These are phyloP conservation scores for Zhuqinia jingwanae DNA, from an alignment of 2,888 invertebrate species.

Conservation along the genomic window DNA sequence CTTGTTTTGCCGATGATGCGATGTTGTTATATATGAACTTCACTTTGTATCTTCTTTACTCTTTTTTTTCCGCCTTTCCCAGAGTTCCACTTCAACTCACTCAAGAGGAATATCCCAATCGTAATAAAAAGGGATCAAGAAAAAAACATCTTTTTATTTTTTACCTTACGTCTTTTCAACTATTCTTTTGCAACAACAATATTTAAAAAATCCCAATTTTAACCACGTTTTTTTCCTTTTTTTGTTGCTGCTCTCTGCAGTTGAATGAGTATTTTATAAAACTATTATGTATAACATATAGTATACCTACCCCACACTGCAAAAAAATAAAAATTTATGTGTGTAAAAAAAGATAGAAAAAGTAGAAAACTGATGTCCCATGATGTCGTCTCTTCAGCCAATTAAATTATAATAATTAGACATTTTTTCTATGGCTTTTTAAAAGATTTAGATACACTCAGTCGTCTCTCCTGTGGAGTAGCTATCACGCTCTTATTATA, in stretches of 20 bases:
- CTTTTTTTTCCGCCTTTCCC: no score
- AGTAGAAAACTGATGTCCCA: conserved; percentile 37
- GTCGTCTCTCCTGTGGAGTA: no score
- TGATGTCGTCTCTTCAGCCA: conserved; percentile 28
- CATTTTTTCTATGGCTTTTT: conserved; percentile 34
- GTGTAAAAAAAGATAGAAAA: no score
- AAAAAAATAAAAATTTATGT: no score
- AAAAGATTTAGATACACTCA: background rate
- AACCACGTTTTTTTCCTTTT: background rate
- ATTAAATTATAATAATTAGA: conserved; percentile 67
- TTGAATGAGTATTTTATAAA: no score
- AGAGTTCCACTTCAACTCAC: no score
- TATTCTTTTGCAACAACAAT: background rate
- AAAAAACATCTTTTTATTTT: background rate
- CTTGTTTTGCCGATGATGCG: no score
- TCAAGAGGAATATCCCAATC: background rate
- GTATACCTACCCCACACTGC: background rate
- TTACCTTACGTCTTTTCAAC: background rate
- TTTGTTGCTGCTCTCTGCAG: no score
- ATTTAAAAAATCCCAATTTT: background rate
- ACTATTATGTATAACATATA: background rate
- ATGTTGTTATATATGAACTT: no score
- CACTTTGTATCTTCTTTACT: no score
- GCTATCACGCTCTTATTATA: background rate
- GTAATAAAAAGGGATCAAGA: background rate